Percentiles rank a stretch among this genome's conserved stretches.
Conservation (phyloP, 2,888 invertebrate species). For the Neelides folsomi region DNA sequence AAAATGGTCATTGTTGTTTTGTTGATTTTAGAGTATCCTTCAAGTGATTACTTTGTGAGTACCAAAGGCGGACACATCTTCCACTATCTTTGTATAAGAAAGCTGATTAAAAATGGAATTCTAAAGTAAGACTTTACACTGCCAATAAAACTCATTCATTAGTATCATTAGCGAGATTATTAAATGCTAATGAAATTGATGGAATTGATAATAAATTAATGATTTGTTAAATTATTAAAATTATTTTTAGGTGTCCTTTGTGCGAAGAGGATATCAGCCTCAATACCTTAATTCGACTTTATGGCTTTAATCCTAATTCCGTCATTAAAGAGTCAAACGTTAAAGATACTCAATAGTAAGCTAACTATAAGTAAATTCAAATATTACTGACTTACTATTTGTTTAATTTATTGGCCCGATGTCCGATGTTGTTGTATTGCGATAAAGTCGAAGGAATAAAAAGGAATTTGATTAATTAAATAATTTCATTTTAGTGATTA, state of each 20-base stretch:
- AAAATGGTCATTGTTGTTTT: not conserved
- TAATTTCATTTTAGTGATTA: constrained; percentile 20
- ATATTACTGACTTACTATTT: too few relatives aligned
- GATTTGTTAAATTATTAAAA: not conserved
- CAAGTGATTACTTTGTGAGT: constrained; percentile 25
- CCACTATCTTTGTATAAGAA: constrained; percentile 24
- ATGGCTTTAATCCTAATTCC: constrained; percentile 7
- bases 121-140: too few relatives aligned
- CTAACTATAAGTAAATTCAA: too few relatives aligned
- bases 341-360: too few relatives aligned
- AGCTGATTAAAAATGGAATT: constrained; percentile 18
- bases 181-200: too few relatives aligned
- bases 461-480: too few relatives aligned
- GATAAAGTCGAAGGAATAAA: too few relatives aligned
- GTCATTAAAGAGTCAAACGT: too few relatives aligned
- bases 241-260: constrained; percentile 11
- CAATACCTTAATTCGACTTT: constrained; percentile 12
- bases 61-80: constrained; percentile 29
- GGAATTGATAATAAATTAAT: too few relatives aligned
- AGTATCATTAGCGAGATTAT: too few relatives aligned
- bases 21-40: constrained; percentile 11
- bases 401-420: too few relatives aligned
- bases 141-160: constrained; percentile 1
- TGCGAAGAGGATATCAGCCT: constrained; percentile 12
- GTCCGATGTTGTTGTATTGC: too few relatives aligned